These are phyloP conservation scores for Thalassarche chlororhynchos DNA, from an alignment of 2,113 vertebrate genomes.

Conservation along the genomic window DNA sequence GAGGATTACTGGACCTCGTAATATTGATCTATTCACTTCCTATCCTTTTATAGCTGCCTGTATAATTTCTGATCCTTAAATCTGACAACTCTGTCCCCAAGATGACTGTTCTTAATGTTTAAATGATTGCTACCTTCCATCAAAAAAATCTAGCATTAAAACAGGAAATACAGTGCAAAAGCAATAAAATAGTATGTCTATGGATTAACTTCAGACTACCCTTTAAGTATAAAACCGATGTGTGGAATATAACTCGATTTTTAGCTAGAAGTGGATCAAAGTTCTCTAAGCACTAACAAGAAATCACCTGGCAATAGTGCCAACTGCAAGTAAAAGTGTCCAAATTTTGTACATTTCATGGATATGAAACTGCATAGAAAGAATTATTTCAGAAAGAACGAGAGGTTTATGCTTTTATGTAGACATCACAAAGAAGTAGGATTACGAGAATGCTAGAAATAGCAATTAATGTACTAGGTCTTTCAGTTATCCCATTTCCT, in stretches of 20 bases:
- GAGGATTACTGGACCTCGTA: conserved; percentile 45
- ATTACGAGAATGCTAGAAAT: background rate
- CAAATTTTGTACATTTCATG: background rate
- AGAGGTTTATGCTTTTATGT: background rate
- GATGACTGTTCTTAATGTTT: conserved; percentile 50
- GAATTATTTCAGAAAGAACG: background rate
- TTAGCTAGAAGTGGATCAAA: conserved; percentile 13
- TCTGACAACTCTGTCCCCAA: conserved; percentile 54
- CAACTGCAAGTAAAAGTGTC: background rate
- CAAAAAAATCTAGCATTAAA: conserved; percentile 24
- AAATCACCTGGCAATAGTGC: background rate
- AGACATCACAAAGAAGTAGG: background rate
- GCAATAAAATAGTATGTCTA: background rate
- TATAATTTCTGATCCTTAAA: conserved; percentile 64
- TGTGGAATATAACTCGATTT: background rate
- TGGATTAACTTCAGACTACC: background rate
- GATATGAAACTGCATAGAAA: background rate
- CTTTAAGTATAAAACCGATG: background rate
- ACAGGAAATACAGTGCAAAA: conserved; percentile 10
- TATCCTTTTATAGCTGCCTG: conserved; percentile 45
- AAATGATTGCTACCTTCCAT: conserved; percentile 50
- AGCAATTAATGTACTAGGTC: background rate
- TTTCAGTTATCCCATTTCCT: background rate
- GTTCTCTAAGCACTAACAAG: background rate
- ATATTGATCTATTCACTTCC: conserved; percentile 63